Evolutionary conservation across 2,888 invertebrate species (phyloP).

Genomic region (Pocota personata): DNA sequence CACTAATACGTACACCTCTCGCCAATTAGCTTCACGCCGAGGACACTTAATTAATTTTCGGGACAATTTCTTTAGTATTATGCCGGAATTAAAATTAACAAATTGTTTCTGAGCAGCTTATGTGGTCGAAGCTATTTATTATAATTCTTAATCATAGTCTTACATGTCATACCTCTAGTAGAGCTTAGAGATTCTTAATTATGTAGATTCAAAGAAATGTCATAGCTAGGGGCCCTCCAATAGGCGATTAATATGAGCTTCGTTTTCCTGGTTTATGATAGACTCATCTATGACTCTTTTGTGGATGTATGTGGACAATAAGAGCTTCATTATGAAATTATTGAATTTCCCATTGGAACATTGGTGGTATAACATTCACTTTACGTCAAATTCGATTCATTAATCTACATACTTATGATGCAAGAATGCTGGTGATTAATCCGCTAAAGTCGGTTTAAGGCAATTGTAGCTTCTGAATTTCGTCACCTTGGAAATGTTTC

Average conservation of each 20-base stretch:
- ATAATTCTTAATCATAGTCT: constrained; percentile 4
- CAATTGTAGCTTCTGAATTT: not conserved
- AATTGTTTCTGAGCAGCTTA: not conserved
- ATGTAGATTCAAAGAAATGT: not conserved
- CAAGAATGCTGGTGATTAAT: not conserved
- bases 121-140: not conserved
- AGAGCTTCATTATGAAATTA: constrained; percentile 17
- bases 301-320: constrained; percentile 12
- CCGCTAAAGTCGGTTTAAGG: not conserved
- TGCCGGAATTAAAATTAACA: constrained; percentile 11
- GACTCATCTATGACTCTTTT: not conserved
- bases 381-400: not conserved
- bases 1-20: not conserved
- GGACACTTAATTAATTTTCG: constrained; percentile 33
- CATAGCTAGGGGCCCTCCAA: constrained; percentile 1
- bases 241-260: not conserved
- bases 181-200: not conserved
- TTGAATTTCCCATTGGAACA: not conserved
- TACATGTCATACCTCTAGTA: not conserved
- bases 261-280: not conserved
- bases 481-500: not conserved
- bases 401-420: not conserved
- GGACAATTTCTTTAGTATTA: not conserved
- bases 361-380: not conserved
- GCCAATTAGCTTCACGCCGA: not conserved